Conservation (phyloP, 2,113 vertebrate genomes). For the Trachemys scripta region DNA sequence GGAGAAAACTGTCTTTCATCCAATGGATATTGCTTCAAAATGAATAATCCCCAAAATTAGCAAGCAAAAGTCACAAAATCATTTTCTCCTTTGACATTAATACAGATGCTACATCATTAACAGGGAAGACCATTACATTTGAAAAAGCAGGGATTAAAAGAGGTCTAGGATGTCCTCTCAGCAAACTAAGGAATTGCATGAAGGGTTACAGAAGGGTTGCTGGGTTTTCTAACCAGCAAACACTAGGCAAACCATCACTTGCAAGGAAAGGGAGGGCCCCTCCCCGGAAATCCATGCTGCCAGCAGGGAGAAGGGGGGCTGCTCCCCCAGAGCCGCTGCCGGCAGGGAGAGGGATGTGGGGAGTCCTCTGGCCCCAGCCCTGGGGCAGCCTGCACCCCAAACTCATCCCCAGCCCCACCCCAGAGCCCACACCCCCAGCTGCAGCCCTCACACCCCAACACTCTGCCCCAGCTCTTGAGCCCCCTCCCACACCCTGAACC, state of each 20-base stretch:
- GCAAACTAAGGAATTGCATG: not conserved
- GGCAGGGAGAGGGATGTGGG: too few species aligned
- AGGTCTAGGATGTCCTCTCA: not conserved
- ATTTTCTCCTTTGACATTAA: constrained; percentile 34
- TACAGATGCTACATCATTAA: not conserved
- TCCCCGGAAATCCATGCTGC: too few species aligned
- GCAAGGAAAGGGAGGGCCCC: not conserved
- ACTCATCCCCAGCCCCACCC: too few species aligned
- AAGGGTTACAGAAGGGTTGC: not conserved
- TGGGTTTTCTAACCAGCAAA: not conserved
- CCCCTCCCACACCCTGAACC: too few species aligned
- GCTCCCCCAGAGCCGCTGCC: too few species aligned
- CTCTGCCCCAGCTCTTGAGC: too few species aligned
- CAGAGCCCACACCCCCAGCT: too few species aligned
- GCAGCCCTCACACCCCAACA: too few species aligned
- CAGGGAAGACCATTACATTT: not conserved
- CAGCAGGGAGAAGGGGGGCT: too few species aligned
- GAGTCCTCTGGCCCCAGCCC: too few species aligned
- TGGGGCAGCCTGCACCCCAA: too few species aligned
- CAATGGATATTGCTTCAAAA: not conserved
- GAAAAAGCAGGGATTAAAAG: not conserved
- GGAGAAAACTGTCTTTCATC: not conserved
- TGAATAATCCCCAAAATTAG: not conserved
- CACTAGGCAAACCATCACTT: not conserved
- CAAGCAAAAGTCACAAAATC: constrained; percentile 7